Percentiles rank a stretch among this genome's conserved stretches.
Conservation (phyloP, 1,140 invertebrate genomes). For the Leptonema lineaticorne region DNA sequence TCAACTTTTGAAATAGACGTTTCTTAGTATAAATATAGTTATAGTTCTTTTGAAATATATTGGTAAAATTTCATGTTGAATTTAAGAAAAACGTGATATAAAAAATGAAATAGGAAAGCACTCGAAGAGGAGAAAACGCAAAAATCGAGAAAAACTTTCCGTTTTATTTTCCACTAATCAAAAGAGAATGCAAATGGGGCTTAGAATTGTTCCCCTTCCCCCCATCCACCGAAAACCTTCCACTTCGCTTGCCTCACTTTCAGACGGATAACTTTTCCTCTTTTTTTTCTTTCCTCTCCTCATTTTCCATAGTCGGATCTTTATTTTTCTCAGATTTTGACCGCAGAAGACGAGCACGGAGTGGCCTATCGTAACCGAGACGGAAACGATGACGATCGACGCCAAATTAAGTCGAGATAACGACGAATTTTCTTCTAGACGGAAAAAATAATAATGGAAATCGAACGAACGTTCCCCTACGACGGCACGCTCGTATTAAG, state of each 20-base stretch:
- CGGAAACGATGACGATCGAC: conserved; percentile 12
- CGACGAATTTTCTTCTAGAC: neutral
- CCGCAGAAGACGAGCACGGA: neutral
- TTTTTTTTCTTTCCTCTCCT: no score
- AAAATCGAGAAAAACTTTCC: neutral
- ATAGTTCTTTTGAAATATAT: no score
- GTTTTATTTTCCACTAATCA: neutral
- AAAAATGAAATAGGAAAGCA: no score
- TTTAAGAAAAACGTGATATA: no score
- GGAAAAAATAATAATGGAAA: neutral
- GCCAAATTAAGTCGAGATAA: conserved; percentile 9
- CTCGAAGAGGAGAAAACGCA: neutral
- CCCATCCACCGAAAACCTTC: neutral
- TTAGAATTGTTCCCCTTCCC: no score
- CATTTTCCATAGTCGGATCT: no score
- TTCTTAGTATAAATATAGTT: no score
- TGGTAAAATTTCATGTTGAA: no score
- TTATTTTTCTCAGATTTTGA: no score
- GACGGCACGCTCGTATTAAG: no score
- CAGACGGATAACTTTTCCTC: conserved; percentile 17
- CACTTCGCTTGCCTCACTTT: conserved; percentile 3
- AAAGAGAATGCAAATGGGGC: conserved; percentile 1
- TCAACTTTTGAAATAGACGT: no score
- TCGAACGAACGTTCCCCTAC: no score
- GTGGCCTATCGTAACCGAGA: neutral